A percentile compares a stretch with the other conserved stretches of the same genome.
Evolutionary conservation across 1,140 invertebrate genomes (phyloP).

Genomic region (Varroa destructor): DNA sequence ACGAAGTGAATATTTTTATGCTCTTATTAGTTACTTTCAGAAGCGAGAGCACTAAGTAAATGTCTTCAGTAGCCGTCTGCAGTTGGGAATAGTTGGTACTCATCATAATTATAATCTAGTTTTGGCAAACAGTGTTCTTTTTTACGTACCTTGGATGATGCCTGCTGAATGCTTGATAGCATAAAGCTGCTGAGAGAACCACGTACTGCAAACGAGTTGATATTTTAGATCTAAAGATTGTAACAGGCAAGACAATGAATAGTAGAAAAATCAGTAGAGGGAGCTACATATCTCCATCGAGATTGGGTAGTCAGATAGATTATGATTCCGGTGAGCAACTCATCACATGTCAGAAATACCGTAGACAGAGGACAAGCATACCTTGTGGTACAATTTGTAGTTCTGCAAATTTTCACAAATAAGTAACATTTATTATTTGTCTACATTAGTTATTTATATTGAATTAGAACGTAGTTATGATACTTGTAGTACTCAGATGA

Average conservation of each 20-base stretch:
- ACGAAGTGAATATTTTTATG: too few species aligned
- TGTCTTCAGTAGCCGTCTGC: slow-evolving; percentile 2
- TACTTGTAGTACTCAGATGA: not conserved
- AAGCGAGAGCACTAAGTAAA: slow-evolving; percentile 2
- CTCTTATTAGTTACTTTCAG: not conserved
- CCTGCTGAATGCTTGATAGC: not conserved
- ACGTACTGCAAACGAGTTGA: not conserved
- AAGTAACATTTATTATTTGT: not conserved
- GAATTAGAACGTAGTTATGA: not conserved
- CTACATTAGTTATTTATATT: not conserved
- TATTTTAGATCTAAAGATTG: not conserved
- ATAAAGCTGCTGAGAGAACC: not conserved
- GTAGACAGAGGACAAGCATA: not conserved
- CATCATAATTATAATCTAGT: not conserved
- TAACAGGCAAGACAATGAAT: not conserved
- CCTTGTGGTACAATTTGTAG: not conserved
- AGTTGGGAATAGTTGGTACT: slow-evolving; percentile 24
- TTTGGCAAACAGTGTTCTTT: not conserved
- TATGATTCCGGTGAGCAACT: slow-evolving; percentile 25
- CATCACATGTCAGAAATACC: not conserved
- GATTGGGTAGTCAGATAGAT: slow-evolving; percentile 7
- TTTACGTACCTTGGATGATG: not conserved
- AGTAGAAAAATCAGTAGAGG: slow-evolving; percentile 15
- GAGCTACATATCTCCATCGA: slow-evolving; percentile 26
- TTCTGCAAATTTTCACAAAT: not conserved